A percentile compares a stretch with the other conserved stretches of the same genome.
Evolutionary conservation across 2,113 vertebrate genomes (phyloP).

Genomic region (Serilophus lunatus): DNA sequence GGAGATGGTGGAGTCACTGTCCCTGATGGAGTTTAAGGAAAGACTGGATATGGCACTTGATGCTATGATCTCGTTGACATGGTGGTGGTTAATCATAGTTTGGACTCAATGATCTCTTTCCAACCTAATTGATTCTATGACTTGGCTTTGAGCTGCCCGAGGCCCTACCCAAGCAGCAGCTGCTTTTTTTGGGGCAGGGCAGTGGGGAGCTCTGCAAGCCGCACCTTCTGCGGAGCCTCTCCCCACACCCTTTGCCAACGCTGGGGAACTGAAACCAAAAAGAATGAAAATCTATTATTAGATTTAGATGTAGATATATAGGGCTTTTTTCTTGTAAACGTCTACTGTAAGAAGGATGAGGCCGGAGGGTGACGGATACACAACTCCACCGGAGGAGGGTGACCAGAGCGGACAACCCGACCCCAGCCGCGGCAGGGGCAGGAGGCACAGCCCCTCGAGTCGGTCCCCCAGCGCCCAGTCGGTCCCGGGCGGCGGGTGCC

Average conservation of each 20-base stretch:
- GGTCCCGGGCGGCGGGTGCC: too few species aligned
- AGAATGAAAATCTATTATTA: rapidly evolving
- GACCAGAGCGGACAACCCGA: too few species aligned
- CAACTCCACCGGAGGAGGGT: rapidly evolving
- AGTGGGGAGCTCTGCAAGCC: rapidly evolving
- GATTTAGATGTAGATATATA: too few species aligned
- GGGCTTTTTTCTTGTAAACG: not conserved
- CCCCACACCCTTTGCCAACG: not conserved
- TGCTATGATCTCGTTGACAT: not conserved
- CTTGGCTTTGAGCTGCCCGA: rapidly evolving
- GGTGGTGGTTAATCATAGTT: not conserved
- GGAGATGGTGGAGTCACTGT: not conserved
- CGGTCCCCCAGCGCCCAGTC: too few species aligned
- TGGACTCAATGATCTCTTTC: not conserved
- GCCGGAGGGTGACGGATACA: rapidly evolving
- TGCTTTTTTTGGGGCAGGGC: rapidly evolving
- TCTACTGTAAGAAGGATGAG: rapidly evolving
- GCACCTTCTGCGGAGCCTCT: not conserved
- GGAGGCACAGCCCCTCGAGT: rapidly evolving
- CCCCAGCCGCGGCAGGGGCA: rapidly evolving
- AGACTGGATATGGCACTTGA: not conserved
- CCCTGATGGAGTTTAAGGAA: not conserved
- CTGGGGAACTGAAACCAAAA: not conserved
- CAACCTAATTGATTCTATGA: too few species aligned
- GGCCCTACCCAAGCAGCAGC: too few species aligned